A percentile compares a stretch with the other conserved stretches of the same genome.
phyloP scores from a whole-genome alignment of 1,140 invertebrate species.

The Zaprionus vittiger region DNA sequence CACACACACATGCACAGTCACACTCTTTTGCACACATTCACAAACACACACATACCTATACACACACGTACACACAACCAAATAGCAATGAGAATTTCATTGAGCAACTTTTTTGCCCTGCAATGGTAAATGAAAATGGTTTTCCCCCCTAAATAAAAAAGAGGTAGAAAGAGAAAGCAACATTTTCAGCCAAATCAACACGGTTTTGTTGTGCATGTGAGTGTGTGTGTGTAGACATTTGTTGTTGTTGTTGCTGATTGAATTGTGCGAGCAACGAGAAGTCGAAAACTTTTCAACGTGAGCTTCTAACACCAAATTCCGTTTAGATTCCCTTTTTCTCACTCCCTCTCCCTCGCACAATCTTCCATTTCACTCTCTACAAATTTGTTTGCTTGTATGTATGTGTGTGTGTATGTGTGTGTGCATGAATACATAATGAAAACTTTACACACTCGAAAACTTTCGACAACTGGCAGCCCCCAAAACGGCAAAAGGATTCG shows the following conservation, averaged over 20 bases:
- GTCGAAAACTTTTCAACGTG: slow-evolving; percentile 70
- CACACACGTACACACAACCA: neutral
- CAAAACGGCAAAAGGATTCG: slow-evolving; percentile 11
- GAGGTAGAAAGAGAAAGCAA: slow-evolving; percentile 10
- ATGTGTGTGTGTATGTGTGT: neutral
- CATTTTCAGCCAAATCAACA: slow-evolving; percentile 28
- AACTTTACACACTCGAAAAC: slow-evolving; percentile 66
- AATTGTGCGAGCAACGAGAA: slow-evolving; percentile 63
- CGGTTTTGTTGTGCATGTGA: slow-evolving; percentile 23
- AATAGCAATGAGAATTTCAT: slow-evolving; percentile 41
- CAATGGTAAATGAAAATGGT: slow-evolving; percentile 35
- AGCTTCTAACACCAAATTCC: slow-evolving; percentile 68
- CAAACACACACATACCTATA: neutral
- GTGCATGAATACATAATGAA: slow-evolving; percentile 69
- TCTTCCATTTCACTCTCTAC: neutral
- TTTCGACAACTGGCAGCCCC: slow-evolving; percentile 10
- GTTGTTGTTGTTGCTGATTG: slow-evolving; percentile 65
- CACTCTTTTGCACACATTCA: neutral
- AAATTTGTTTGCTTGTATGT: slow-evolving; percentile 15
- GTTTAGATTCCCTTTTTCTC: neutral
- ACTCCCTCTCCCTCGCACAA: neutral
- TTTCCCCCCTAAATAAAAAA: slow-evolving; percentile 17
- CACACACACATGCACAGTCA: neutral
- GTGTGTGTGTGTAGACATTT: slow-evolving; percentile 23
- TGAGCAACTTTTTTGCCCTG: slow-evolving; percentile 34